A percentile compares a stretch with the other conserved stretches of the same genome.
These are phyloP conservation scores for Zonotrichia leucophrys DNA, from an alignment of 2,113 vertebrate species.

Conservation along the genomic window DNA sequence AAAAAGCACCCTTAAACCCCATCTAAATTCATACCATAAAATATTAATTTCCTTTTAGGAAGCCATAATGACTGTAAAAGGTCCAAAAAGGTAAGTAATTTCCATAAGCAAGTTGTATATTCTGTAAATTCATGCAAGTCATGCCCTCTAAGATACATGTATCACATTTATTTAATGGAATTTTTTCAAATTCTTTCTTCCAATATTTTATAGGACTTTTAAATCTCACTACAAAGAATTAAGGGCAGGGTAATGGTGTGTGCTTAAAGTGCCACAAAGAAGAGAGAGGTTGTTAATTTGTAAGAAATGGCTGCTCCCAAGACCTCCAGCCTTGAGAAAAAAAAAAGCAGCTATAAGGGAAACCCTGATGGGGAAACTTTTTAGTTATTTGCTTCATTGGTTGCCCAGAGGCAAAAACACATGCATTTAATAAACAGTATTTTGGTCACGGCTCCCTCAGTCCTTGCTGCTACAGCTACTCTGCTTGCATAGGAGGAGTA, in stretches of 20 bases:
- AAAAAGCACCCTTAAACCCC: background rate
- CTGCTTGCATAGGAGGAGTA: rapidly evolving
- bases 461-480: background rate
- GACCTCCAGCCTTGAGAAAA: slow-evolving; percentile 48
- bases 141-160: background rate
- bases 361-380: slow-evolving; percentile 40
- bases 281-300: slow-evolving; percentile 35
- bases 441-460: background rate
- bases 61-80: background rate
- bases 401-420: slow-evolving; percentile 42
- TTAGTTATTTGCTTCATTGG: slow-evolving; percentile 1
- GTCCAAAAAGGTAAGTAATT: background rate
- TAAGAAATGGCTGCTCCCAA: slow-evolving; percentile 21
- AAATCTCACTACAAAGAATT: background rate
- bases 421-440: slow-evolving; percentile 12
- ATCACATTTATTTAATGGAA: slow-evolving; percentile 1
- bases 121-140: background rate
- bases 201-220: slow-evolving; percentile 17
- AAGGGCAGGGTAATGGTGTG: background rate
- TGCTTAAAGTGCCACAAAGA: slow-evolving; percentile 28
- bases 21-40: background rate
- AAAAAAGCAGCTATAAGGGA: slow-evolving; percentile 16
- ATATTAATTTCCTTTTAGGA: background rate
- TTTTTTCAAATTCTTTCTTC: background rate
- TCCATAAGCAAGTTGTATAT: background rate